phyloP scores from a whole-genome alignment of 2,888 invertebrate species.

The Ectemnius lituratus region DNA sequence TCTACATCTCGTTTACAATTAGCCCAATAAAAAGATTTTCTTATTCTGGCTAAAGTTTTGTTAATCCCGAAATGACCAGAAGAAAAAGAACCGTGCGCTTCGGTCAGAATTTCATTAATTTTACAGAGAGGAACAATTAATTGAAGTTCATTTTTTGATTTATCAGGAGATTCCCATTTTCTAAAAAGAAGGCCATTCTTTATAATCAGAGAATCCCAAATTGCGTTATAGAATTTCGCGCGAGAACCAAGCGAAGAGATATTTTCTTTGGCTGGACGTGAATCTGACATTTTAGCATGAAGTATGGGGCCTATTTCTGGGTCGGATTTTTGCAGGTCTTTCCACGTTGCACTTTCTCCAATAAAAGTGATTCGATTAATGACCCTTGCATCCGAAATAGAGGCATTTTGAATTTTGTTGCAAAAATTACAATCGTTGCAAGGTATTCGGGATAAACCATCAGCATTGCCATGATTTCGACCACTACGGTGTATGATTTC shows the following conservation, averaged over 20 bases:
- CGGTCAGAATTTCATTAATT: neutral
- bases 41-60: neutral
- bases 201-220: too few relatives aligned
- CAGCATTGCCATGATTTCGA: neutral
- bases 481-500: neutral
- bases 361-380: too few relatives aligned
- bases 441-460: neutral
- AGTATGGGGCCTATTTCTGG: too few relatives aligned
- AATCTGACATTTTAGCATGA: too few relatives aligned
- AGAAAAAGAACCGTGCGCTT: neutral
- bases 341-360: too few relatives aligned
- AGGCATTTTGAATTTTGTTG: too few relatives aligned
- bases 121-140: neutral
- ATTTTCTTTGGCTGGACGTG: too few relatives aligned
- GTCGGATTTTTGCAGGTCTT: too few relatives aligned
- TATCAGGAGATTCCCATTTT: neutral
- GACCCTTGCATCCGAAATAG: too few relatives aligned
- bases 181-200: neutral
- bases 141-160: neutral
- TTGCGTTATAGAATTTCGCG: too few relatives aligned
- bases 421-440: neutral
- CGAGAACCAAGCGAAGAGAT: too few relatives aligned
- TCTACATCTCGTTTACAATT: neutral
- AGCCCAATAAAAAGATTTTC: slow-evolving; percentile 6
- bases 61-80: slow-evolving; percentile 14